Conservation (phyloP, 1,140 invertebrate species). For the Leptoteleia sp. region DNA sequence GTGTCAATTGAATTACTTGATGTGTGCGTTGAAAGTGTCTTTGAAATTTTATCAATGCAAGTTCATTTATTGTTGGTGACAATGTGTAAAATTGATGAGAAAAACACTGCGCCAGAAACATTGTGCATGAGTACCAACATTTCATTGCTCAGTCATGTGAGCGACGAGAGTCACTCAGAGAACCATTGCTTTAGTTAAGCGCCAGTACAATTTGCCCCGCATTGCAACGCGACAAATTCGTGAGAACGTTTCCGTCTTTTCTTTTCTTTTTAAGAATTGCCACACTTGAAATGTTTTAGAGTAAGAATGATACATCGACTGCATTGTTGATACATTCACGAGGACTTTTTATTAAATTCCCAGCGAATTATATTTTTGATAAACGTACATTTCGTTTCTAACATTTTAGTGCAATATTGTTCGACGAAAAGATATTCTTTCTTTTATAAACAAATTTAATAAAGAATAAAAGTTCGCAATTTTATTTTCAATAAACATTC, state of each 20-base stretch:
- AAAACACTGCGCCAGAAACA: conserved; percentile 29
- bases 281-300: conserved; percentile 34
- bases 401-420: too few species aligned
- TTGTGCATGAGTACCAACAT: conserved; percentile 72
- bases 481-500: too few species aligned
- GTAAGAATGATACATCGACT: conserved; percentile 36
- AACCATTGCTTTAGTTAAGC: conserved; percentile 61
- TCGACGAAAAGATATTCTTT: not conserved
- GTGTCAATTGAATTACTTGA: too few species aligned
- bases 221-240: conserved; percentile 68
- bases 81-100: conserved; percentile 44
- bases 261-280: conserved; percentile 45
- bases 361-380: conserved; percentile 20
- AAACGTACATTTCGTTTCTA: too few species aligned
- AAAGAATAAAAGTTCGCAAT: too few species aligned
- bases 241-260: conserved; percentile 71
- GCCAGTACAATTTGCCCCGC: conserved; percentile 70
- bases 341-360: conserved; percentile 23
- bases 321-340: conserved; percentile 6
- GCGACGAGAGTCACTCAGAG: conserved; percentile 75
- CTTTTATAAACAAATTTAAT: too few species aligned
- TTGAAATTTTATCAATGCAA: too few species aligned
- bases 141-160: conserved; percentile 74
- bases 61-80: too few species aligned
- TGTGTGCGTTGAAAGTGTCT: too few species aligned